Evolutionary conservation across 2,888 invertebrate genomes (phyloP), one percentile per base, ranked within the genome.

Genomic region (Pammene aurita): DNA sequence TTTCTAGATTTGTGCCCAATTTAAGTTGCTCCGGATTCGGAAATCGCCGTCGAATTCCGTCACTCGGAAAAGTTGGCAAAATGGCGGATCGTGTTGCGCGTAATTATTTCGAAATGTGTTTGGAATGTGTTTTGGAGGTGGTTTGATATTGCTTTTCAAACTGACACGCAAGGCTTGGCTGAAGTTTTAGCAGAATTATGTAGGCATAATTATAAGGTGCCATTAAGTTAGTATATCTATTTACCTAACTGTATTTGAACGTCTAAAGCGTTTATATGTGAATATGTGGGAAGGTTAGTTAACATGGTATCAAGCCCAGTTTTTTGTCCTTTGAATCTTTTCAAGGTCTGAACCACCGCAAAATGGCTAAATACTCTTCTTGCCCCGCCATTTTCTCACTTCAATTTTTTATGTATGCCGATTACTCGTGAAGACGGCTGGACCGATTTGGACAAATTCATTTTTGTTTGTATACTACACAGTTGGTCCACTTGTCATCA

Each of bases 1-100:
- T 67, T 67, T 55, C 52, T 26, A 60, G 54, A 67, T 61, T 67
- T 67, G 46, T 67, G 54, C 66, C 60, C 60, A 67, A 67, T 67
- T 67, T 67, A 67, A 67, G 60, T 67, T 67, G 7, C 18, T 18
- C n/a, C 18, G 38, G 52, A 18, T 55, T 54, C 16, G 60, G 54
- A 67, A 67, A 66, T 66, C 42, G 26, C 50, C 66, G 54, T 42
- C 66, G 46, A 60, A 66, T 61, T 44, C 66, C 54, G 60, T 46
- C 60, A 16, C 46, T 67, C 16, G 26, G 66, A 61, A 61, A 61
- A 61, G 66, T 61, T 67, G 5, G 41, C 26, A 44, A 46, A 52
- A 52, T 26, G 50, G 50, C 52, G 18, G 60, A 44, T 66, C 66
- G 52, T 26, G 52, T 66, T 60, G 35, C 7, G 60, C 54, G 38